Percentiles rank a stretch among this genome's conserved stretches.
Conservation (phyloP, 2,888 invertebrate species). For the Nephrotoma flavescens region DNA sequence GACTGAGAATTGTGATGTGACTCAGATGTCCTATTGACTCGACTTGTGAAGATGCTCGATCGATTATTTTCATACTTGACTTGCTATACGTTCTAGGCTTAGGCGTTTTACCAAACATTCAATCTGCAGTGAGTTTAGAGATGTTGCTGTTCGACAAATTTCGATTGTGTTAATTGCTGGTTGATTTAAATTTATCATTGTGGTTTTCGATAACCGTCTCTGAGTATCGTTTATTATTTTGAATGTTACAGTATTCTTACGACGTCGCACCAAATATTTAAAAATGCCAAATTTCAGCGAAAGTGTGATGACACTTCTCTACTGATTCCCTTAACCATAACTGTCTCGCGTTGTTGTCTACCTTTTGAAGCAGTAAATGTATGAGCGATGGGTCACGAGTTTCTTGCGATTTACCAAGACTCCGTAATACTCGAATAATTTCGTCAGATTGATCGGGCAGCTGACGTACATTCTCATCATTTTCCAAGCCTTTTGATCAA, state of each 20-base stretch:
- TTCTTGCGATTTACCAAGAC: too few species aligned
- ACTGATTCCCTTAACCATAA: not conserved
- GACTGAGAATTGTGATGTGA: not conserved
- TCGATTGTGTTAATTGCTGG: not conserved
- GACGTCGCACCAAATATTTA: not conserved
- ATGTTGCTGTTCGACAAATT: not conserved
- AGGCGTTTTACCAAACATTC: not conserved
- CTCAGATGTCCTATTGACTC: not conserved
- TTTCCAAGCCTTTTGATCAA: too few species aligned
- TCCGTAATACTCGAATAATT: too few species aligned
- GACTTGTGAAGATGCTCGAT: not conserved
- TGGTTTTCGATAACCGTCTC: too few species aligned
- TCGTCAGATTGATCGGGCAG: too few species aligned
- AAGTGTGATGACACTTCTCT: not conserved
- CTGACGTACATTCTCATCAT: too few species aligned
- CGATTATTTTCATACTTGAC: not conserved
- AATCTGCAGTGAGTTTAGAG: not conserved
- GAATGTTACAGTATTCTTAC: not conserved
- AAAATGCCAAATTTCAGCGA: not conserved
- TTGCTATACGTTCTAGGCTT: not conserved
- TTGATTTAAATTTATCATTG: not conserved
- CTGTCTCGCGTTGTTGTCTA: not conserved
- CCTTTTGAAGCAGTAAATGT: too few species aligned
- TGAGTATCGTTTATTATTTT: not conserved
- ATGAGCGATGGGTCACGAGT: too few species aligned